Evolutionary conservation across 2,113 vertebrate genomes (phyloP).

Genomic region (Rattus rattus): DNA sequence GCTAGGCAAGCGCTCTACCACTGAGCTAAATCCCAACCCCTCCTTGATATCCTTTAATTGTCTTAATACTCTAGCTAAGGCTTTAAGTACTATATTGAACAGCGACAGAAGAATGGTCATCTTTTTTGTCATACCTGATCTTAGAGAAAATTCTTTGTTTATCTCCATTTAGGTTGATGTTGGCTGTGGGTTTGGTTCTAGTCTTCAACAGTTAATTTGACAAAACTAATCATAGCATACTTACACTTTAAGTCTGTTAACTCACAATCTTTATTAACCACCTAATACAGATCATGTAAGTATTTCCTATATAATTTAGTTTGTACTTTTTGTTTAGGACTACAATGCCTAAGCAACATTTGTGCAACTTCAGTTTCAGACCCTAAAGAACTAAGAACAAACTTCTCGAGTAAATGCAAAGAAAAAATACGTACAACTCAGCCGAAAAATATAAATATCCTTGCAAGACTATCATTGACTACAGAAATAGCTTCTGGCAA

Average conservation of each 20-base stretch:
- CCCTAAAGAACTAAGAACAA: neutral
- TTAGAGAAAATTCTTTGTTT: neutral
- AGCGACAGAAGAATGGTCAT: neutral
- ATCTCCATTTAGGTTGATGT: neutral
- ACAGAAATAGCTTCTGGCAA: constrained; percentile 15
- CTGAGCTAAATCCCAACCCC: too few relatives aligned
- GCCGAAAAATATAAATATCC: constrained; percentile 49
- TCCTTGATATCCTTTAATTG: neutral
- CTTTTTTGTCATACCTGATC: neutral
- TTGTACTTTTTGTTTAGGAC: neutral
- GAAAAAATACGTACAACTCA: neutral
- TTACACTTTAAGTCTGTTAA: neutral
- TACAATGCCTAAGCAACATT: neutral
- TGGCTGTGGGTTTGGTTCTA: neutral
- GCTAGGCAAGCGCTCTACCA: too few relatives aligned
- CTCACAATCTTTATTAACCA: neutral
- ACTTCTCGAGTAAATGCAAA: constrained; percentile 1
- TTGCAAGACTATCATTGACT: constrained; percentile 54
- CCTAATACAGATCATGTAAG: neutral
- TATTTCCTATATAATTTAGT: constrained; percentile 45
- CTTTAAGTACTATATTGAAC: neutral
- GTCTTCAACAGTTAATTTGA: neutral
- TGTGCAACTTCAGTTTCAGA: neutral
- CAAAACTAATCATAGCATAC: neutral
- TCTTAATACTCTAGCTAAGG: neutral